Conservation (phyloP, 2,888 invertebrate genomes). For the Xanthia togata region DNA sequence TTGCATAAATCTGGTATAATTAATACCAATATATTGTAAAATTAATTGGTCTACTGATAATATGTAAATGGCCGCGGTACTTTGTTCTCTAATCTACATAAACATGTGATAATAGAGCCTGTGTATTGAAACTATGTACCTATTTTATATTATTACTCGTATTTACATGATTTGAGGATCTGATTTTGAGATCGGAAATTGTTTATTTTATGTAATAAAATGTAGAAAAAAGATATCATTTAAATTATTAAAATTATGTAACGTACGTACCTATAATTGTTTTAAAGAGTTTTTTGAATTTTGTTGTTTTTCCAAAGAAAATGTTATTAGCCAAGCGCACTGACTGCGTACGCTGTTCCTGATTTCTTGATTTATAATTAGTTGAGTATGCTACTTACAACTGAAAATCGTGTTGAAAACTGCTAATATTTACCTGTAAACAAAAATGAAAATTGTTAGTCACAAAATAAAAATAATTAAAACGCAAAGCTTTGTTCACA, state of each 20-base stretch:
- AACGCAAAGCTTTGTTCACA: constrained; percentile 9
- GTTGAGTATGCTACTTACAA: constrained; percentile 13
- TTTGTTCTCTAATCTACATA: constrained; percentile 70
- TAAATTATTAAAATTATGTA: background rate
- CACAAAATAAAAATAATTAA: background rate
- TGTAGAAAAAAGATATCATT: background rate
- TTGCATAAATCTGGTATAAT: constrained; percentile 75
- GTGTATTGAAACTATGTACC: constrained; percentile 42
- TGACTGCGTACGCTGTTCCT: background rate
- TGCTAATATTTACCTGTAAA: constrained; percentile 60
- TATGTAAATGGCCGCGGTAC: constrained; percentile 80
- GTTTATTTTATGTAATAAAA: constrained; percentile 1
- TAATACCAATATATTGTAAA: constrained; percentile 83
- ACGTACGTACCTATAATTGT: background rate
- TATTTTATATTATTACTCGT: constrained; percentile 38
- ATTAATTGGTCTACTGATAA: constrained; percentile 84
- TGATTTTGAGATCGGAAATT: constrained; percentile 13
- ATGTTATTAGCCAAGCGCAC: no score
- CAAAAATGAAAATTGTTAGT: constrained; percentile 36
- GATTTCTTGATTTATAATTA: background rate
- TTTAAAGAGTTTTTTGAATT: background rate
- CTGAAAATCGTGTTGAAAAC: background rate
- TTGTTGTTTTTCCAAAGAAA: background rate
- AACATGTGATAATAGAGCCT: constrained; percentile 59
- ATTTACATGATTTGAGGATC: background rate